Evolutionary conservation across 2,888 invertebrate genomes (phyloP), one percentile per base, ranked within the genome.

Genomic region (Drosophila limbata): DNA sequence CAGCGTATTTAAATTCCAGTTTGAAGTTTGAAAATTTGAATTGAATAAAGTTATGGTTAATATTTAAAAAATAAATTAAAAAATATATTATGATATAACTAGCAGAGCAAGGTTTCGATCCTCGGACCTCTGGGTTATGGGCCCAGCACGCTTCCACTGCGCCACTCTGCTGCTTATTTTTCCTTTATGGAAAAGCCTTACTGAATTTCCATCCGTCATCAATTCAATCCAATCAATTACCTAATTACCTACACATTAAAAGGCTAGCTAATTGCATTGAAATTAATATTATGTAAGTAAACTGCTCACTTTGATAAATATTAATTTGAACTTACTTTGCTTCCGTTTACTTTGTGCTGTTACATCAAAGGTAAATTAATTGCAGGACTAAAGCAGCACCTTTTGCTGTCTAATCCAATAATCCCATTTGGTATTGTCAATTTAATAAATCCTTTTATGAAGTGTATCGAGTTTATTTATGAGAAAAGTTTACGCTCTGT

Each of bases 371-470:
- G 57, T 60, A 79, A 68, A 56, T 48, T 33, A 69, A 60, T 59
- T 19, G 55, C 11, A 45, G 19, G 6, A 48, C 8, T 13, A 11
- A 33, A 48, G 13, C 19, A 40, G 40, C 15, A 9, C 11, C 42
- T 44, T 31, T 44, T 47, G 15, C 51, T 37, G 48, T 40, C 48
- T 35, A 74, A 73, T 69, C 33, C 52, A 77, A 71, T 81, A 81
- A 81, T 72, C 72, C 82, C 66, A 79, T 82, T 71, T 73, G 61
- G 64, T 69, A 75, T 82, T 87, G 82, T 84, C 79, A 84, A 87
- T 73, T 73, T 79, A 69, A 80, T 67, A 76, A 76, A 83, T 66
- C 71, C 67, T 69, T 83, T 74, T 71, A 71, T 71, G 67, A 55
- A 73, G 82, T 77, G 53, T 51, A 66, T 53, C 44, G 52, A 35